phyloP scores from a whole-genome alignment of 2,888 invertebrate species.

The Eristalinus sepulchralis region DNA sequence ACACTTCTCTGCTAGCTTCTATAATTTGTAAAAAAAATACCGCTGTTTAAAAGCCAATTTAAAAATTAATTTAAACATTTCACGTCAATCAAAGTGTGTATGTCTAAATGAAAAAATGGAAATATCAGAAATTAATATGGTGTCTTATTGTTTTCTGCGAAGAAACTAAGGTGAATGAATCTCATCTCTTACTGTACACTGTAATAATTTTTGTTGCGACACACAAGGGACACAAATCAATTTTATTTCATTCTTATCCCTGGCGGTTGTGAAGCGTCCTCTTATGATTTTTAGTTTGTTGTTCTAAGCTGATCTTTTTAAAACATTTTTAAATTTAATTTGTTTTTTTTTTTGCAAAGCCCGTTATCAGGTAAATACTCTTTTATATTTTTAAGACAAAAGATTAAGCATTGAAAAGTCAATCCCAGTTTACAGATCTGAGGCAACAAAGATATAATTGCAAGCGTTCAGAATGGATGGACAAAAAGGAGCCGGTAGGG shows the following conservation, averaged over 20 bases:
- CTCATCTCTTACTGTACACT: not conserved
- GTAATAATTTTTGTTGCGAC: not conserved
- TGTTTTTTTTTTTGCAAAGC: not conserved
- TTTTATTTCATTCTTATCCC: not conserved
- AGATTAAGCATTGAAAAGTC: no score
- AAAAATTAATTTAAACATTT: no score
- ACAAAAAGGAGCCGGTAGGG: conserved; percentile 68
- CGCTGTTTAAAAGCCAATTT: no score
- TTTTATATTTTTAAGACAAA: no score
- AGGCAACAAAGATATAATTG: not conserved
- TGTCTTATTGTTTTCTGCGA: no score
- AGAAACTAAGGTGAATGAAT: not conserved
- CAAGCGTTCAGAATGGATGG: conserved; percentile 55
- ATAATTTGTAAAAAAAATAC: no score
- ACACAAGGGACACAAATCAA: not conserved
- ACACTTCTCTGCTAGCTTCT: no score
- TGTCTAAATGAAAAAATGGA: no score
- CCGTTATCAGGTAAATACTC: not conserved
- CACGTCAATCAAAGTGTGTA: no score
- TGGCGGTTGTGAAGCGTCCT: no score
- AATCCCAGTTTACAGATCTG: not conserved
- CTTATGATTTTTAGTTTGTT: not conserved
- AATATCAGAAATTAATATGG: no score
- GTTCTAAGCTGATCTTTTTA: not conserved
- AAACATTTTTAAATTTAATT: not conserved